Conservation (phyloP, 92 coral and sea anemone species). For the Pocillopora grandis region DNA sequence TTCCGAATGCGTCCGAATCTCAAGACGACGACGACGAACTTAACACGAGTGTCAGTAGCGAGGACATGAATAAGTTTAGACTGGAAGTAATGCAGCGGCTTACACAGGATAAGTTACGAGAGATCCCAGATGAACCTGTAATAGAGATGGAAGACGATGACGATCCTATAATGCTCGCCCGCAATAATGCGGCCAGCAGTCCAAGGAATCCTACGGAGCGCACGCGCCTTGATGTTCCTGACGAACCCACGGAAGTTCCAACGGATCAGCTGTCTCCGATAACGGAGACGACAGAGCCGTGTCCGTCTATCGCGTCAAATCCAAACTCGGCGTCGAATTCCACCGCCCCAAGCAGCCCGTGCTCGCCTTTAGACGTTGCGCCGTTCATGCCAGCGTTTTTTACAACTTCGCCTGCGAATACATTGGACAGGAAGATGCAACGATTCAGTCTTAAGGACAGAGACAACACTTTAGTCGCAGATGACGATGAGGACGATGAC, state of each 20-base stretch:
- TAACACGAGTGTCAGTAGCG: constrained; percentile 83
- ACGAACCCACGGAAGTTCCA: constrained; percentile 33
- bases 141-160: constrained; percentile 44
- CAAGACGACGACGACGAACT: constrained; percentile 71
- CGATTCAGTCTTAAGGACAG: constrained; percentile 22
- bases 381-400: constrained; percentile 83
- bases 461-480: constrained; percentile 5
- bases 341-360: constrained; percentile 87
- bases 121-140: constrained; percentile 45
- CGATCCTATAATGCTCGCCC: constrained; percentile 47
- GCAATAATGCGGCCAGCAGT: constrained; percentile 23
- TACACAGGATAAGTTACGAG: constrained; percentile 60
- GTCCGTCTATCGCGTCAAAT: constrained; percentile 52
- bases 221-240: constrained; percentile 39
- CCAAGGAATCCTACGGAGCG: constrained; percentile 22
- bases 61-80: constrained; percentile 83
- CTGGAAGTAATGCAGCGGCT: constrained; percentile 80
- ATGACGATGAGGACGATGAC: neutral
- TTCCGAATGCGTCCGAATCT: neutral
- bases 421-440: constrained; percentile 60
- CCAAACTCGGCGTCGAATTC: constrained; percentile 66
- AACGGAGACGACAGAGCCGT: constrained; percentile 72
- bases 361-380: constrained; percentile 82
- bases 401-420: constrained; percentile 84
- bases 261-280: constrained; percentile 79